Evolutionary conservation across 2,113 vertebrate genomes (phyloP).

Genomic region (Gopherus evgoodei): DNA sequence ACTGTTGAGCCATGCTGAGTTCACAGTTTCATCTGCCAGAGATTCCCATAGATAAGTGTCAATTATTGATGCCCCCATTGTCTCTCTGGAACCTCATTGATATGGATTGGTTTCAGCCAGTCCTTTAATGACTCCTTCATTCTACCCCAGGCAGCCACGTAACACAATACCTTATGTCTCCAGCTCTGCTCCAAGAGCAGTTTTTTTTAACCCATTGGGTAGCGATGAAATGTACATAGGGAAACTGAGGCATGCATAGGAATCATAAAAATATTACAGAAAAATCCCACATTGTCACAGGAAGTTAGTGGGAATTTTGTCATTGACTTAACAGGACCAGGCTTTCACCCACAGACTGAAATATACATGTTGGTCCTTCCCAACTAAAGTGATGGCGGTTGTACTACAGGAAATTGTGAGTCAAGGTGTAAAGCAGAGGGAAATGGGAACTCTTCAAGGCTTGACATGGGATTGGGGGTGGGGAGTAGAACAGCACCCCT

Average conservation of each 20-base stretch:
- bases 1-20: background rate
- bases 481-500: background rate
- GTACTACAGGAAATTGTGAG: background rate
- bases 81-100: background rate
- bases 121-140: background rate
- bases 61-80: background rate
- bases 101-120: background rate
- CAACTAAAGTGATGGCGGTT: rapidly evolving
- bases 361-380: background rate
- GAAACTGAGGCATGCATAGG: background rate
- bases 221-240: background rate
- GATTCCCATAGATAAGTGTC: background rate
- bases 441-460: background rate
- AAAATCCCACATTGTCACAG: background rate
- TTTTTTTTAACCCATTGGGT: background rate
- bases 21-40: background rate
- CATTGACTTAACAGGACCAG: background rate
- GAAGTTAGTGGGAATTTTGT: background rate
- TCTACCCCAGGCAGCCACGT: background rate
- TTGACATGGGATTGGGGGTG: background rate
- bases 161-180: background rate
- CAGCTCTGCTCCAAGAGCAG: background rate
- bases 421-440: background rate
- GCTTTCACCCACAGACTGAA: background rate
- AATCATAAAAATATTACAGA: background rate